These are phyloP conservation scores for Drosophila ohnishii DNA, from an alignment of 1,140 invertebrate genomes.

Conservation along the genomic window DNA sequence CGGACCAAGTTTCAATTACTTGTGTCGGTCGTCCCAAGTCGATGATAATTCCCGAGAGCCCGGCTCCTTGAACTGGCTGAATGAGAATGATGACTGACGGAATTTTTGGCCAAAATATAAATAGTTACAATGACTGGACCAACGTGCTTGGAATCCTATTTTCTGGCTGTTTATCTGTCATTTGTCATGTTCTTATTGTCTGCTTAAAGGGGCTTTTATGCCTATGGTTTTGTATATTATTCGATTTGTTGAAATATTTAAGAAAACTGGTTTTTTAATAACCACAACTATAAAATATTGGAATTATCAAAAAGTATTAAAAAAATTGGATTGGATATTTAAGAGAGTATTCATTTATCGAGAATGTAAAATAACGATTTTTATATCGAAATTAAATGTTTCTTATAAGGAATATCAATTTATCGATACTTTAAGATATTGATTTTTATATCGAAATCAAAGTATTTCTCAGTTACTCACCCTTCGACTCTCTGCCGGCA, in stretches of 20 bases:
- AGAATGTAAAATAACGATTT: too few relatives aligned
- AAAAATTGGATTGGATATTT: too few relatives aligned
- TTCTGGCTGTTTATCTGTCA: background rate
- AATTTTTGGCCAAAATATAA: slow-evolving; percentile 20
- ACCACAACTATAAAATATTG: too few relatives aligned
- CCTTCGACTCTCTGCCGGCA: slow-evolving; percentile 81
- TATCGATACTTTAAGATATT: too few relatives aligned
- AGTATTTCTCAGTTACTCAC: slow-evolving; percentile 39
- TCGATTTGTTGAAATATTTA: too few relatives aligned
- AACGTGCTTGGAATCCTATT: background rate
- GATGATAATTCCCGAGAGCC: slow-evolving; percentile 29
- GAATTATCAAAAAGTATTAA: too few relatives aligned
- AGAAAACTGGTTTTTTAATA: too few relatives aligned
- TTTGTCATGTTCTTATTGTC: background rate
- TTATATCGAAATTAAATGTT: too few relatives aligned
- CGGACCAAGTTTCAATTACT: slow-evolving; percentile 41
- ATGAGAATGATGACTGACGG: background rate
- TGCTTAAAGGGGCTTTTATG: background rate
- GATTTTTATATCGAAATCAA: background rate
- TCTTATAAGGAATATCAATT: too few relatives aligned
- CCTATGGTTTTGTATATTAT: background rate
- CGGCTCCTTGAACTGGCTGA: slow-evolving; percentile 3
- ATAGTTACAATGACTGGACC: slow-evolving; percentile 26
- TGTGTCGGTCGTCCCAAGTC: slow-evolving; percentile 18
- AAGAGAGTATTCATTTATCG: too few relatives aligned